Percentiles rank a stretch among this genome's conserved stretches.
Conservation (phyloP, 2,888 invertebrate genomes). For the Ischnura elegans region DNA sequence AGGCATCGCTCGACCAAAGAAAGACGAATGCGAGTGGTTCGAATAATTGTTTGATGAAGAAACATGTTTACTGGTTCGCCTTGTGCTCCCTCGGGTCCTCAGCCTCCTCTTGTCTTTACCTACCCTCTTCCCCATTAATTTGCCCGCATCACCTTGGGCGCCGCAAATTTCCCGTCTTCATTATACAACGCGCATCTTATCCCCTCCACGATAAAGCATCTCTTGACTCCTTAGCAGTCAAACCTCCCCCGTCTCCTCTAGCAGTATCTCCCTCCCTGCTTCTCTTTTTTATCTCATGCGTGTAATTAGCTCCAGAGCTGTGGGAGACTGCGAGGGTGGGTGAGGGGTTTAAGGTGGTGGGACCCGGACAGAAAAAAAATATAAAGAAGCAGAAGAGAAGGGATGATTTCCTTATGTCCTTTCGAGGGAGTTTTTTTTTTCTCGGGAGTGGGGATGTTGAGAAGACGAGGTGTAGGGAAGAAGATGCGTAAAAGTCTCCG, state of each 20-base stretch:
- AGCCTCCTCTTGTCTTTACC: background rate
- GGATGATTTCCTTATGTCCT: constrained; percentile 36
- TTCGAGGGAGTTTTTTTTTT: too few relatives aligned
- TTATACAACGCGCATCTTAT: background rate
- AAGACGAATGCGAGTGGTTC: background rate
- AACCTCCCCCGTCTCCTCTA: too few relatives aligned
- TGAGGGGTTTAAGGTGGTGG: too few relatives aligned
- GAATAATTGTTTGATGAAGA: background rate
- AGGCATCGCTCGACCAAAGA: too few relatives aligned
- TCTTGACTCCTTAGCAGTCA: background rate
- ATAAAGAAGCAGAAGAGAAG: too few relatives aligned
- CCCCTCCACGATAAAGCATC: background rate
- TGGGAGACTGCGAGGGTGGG: background rate
- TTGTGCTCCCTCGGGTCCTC: background rate
- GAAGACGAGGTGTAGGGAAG: background rate
- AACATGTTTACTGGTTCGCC: background rate
- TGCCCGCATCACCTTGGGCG: background rate
- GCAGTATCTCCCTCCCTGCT: background rate
- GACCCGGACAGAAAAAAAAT: too few relatives aligned
- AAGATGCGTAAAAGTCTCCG: background rate
- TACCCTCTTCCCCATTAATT: background rate
- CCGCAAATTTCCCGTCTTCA: constrained; percentile 35
- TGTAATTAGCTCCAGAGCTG: constrained; percentile 57
- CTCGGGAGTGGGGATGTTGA: background rate
- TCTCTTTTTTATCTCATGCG: constrained; percentile 58